Base-by-base conservation (phyloP, 2,888 invertebrate species). In the Napeogenes inachia region DNA sequence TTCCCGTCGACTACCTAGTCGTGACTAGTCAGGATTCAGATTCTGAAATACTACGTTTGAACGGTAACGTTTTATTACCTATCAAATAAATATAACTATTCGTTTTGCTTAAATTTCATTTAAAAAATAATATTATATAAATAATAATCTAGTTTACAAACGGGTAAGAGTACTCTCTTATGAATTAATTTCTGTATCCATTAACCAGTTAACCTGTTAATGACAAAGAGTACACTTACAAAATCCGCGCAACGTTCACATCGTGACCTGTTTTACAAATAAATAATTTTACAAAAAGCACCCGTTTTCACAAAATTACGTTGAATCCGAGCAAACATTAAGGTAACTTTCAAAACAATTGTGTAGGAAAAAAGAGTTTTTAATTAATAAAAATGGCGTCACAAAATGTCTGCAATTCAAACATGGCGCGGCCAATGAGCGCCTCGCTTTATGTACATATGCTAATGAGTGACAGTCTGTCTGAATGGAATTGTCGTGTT, bases 401-500 rank as follows among this genome's bases (percentile, higher is more conserved):
- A 71, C 75, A 78, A 80, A 81, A 82, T 82, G 82, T 79, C 77
- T 78, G 80, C 79, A 79, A 79, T 80, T 78, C 81, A 83, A 87
- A 86, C 82, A 84, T 79, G 79, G 78, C 77, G 65, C 74, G 77
- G 75, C 83, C 84, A 81, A 84, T 81, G 83, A 81, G 80, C 76
- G 80, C 68, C 73, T 74, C 76, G 74, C 80, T 81, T 82, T 87
- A 84, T 87, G 84, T 89, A 82, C 87, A 79, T 87, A 89, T 89
- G 88, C 78, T 89, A 89, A 89, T 88, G 85, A 87, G 84, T 83
- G 87, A 82, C 87, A 87, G 76, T 80, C 85, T 83, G 73, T 69
- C 78, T 79, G 84, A 88, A 89, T 89, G 89, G 89, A 83, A 87
- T 88, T 87, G 86, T 89, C 89, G 79, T 89, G 89, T 89, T 79